Base-by-base conservation (phyloP, 2,888 invertebrate species). In the Proisotoma minuta region DNA sequence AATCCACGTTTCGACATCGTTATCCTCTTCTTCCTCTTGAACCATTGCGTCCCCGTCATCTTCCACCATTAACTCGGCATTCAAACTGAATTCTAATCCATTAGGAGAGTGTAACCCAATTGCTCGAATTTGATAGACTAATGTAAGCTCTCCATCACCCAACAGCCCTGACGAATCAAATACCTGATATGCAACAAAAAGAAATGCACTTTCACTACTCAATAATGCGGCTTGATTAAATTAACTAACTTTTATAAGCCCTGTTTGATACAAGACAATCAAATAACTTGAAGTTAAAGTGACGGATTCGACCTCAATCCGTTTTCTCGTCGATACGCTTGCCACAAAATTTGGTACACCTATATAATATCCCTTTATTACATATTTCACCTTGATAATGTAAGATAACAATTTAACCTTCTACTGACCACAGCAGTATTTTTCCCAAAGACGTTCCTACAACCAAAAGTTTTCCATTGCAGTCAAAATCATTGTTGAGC, bases 341-440 rank as follows among this genome's bases (percentile, higher is more conserved):
- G 48, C 18, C 12, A 63, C 10, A 22, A 58, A 51, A n/a, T 34
- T 43, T 24, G 66, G 66, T 2, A 53, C 34, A 20, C 66, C 66
- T 66, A 27, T 24, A 27, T 3, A 4, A 53, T 8, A 29, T 22
- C 8, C 22, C 3, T 28, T 28, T 18, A n/a, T 29, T 53, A 12
- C 48, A 48, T 51, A 20, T 22, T 22, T 5, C 8, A 39, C 2
- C 18, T 43, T 15, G 20, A 34, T 47, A 22, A 26, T 43, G 26
- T 20, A 34, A 29, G 28, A 18, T 51, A n/a, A 34, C 34, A 10
- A 15, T 10, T 15, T 10, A 29, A 65, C 65, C 65, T 27, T 56
- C 34, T 2, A 66, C 27, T 0, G 54, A 59, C 66, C 66, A 66
- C 22, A 66, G n/a, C 23, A 60, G 39, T 24, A 66, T 28, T n/a